Conservation (phyloP, 2,113 vertebrate genomes). For the Arenaria interpres region DNA sequence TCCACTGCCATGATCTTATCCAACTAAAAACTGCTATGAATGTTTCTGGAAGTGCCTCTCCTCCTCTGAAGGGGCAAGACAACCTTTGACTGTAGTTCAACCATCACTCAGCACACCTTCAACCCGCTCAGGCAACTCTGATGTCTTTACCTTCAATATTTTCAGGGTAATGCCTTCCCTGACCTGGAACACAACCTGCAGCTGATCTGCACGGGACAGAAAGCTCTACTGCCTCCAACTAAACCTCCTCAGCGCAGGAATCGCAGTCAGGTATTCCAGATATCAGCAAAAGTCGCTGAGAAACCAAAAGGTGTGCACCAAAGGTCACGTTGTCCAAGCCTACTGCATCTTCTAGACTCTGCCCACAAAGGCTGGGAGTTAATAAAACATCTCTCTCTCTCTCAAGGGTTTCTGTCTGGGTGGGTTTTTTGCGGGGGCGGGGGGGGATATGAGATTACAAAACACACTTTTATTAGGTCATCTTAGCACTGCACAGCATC, state of each 20-base stretch:
- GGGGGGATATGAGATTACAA: neutral
- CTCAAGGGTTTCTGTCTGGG: neutral
- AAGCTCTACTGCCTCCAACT: neutral
- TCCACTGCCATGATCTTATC: neutral
- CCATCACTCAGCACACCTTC: neutral
- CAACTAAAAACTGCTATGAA: neutral
- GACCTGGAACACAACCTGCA: neutral
- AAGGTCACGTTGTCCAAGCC: neutral
- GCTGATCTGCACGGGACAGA: neutral
- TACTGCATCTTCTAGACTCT: neutral
- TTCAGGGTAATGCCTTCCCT: neutral
- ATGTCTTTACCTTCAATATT: neutral
- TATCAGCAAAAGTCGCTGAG: neutral
- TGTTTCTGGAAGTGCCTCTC: neutral
- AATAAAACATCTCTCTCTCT: slow-evolving; percentile 36
- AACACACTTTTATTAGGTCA: slow-evolving; percentile 56
- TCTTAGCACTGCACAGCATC: slow-evolving; percentile 6
- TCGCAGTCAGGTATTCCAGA: neutral
- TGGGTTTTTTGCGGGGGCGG: neutral
- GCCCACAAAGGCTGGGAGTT: slow-evolving; percentile 2
- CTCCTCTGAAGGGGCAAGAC: neutral
- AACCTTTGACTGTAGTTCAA: neutral
- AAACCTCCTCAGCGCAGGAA: neutral
- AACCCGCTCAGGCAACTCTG: neutral
- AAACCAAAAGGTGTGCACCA: neutral